These are phyloP conservation scores for Hemiprocne comata DNA, from an alignment of 2,113 vertebrate species.

Conservation along the genomic window DNA sequence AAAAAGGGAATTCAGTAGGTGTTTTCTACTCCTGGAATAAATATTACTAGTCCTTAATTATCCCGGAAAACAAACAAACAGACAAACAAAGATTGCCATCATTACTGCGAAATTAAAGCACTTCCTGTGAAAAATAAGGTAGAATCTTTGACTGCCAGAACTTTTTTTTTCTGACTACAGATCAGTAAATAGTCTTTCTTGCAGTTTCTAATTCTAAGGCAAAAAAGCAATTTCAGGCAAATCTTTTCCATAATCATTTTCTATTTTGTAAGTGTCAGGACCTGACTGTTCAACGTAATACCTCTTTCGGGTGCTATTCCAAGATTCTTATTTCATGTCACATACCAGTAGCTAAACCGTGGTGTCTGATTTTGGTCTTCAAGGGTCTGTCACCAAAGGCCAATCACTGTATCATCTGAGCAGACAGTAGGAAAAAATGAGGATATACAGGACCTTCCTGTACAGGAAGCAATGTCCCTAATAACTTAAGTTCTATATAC, in stretches of 20 bases:
- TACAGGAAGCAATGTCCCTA: not conserved
- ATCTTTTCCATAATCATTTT: not conserved
- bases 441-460: not conserved
- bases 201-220: not conserved
- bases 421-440: not conserved
- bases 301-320: not conserved
- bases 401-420: not conserved
- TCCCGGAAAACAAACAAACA: no score
- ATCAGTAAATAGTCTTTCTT: not conserved
- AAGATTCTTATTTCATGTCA: not conserved
- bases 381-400: not conserved
- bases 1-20: no score
- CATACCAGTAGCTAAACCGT: not conserved
- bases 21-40: no score
- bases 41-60: no score
- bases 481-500: not conserved
- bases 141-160: not conserved
- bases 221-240: not conserved
- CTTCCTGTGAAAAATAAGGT: not conserved
- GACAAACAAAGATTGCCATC: no score
- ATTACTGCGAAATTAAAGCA: not conserved
- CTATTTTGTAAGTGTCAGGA: not conserved
- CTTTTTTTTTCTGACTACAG: not conserved
- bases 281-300: not conserved
- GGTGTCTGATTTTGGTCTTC: not conserved